A percentile compares a stretch with the other conserved stretches of the same genome.
These are phyloP conservation scores for Biston betularia DNA, from an alignment of 2,888 invertebrate genomes.

Conservation along the genomic window DNA sequence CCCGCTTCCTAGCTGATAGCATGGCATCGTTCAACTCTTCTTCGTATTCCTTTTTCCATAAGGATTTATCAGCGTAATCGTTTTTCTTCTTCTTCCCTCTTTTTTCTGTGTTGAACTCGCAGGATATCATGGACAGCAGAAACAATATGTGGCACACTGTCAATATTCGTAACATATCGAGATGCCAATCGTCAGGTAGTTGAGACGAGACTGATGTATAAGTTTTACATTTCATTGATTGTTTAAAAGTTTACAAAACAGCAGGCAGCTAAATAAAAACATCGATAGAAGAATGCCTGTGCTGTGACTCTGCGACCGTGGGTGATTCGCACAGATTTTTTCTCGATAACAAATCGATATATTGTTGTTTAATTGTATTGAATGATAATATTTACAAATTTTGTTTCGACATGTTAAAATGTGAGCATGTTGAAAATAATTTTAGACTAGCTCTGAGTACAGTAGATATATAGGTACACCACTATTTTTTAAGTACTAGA, in stretches of 20 bases:
- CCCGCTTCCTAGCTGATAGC: constrained; percentile 58
- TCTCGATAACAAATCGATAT: constrained; percentile 51
- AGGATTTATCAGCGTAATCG: constrained; percentile 60
- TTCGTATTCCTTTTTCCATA: constrained; percentile 81
- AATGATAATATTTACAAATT: constrained; percentile 53
- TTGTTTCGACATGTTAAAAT: constrained; percentile 12
- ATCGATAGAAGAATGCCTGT: constrained; percentile 50
- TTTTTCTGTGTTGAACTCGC: constrained; percentile 53
- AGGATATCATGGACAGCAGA: constrained; percentile 51
- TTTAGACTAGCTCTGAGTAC: background rate
- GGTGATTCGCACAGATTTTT: constrained; percentile 58
- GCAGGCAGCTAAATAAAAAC: constrained; percentile 59
- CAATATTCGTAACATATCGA: constrained; percentile 60
- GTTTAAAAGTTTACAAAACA: constrained; percentile 62
- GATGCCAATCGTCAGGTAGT: constrained; percentile 53
- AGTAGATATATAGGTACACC: too few species aligned
- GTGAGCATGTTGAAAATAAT: constrained; percentile 3
- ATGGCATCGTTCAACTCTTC: constrained; percentile 74
- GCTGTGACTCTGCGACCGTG: constrained; percentile 48
- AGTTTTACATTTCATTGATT: constrained; percentile 12
- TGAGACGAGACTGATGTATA: constrained; percentile 55
- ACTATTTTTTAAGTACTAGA: too few species aligned
- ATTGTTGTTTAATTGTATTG: constrained; percentile 44
- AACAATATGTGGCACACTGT: constrained; percentile 50
- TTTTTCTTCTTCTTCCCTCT: constrained; percentile 56